Conservation (phyloP, 2,888 invertebrate species). For the Seira musarum region DNA sequence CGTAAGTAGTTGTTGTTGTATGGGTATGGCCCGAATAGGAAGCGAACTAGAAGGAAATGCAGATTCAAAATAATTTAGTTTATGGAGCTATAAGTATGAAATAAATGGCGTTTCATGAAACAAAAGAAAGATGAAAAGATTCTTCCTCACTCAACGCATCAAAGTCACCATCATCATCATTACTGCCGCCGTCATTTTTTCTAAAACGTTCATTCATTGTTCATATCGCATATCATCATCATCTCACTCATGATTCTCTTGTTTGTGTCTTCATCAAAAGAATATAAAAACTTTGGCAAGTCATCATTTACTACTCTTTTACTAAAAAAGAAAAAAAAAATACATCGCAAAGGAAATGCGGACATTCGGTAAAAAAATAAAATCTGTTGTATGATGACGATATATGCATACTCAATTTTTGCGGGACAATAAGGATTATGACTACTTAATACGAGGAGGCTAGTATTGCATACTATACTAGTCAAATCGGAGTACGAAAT, state of each 20-base stretch:
- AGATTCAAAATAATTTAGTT: not conserved
- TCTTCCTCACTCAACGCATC: not conserved
- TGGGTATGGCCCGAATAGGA: constrained; percentile 38
- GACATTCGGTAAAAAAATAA: too few relatives aligned
- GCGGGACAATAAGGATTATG: too few relatives aligned
- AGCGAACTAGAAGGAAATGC: constrained; percentile 43
- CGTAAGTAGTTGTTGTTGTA: not conserved
- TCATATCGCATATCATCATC: not conserved
- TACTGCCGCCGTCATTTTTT: not conserved
- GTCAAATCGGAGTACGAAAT: too few relatives aligned
- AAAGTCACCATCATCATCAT: not conserved
- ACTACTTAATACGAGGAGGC: too few relatives aligned
- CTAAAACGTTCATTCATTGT: constrained; percentile 2
- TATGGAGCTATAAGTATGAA: too few relatives aligned
- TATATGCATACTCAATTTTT: too few relatives aligned
- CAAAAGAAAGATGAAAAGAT: constrained; percentile 3
- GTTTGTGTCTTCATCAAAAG: not conserved
- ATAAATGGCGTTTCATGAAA: not conserved
- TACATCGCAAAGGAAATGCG: too few relatives aligned
- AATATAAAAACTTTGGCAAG: not conserved
- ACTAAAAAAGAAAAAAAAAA: too few relatives aligned
- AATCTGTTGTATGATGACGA: too few relatives aligned
- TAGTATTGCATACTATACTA: too few relatives aligned
- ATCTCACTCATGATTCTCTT: not conserved
- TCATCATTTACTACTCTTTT: not conserved